Conservation (phyloP, 2,888 invertebrate genomes). For the Hymenopus coronatus region DNA sequence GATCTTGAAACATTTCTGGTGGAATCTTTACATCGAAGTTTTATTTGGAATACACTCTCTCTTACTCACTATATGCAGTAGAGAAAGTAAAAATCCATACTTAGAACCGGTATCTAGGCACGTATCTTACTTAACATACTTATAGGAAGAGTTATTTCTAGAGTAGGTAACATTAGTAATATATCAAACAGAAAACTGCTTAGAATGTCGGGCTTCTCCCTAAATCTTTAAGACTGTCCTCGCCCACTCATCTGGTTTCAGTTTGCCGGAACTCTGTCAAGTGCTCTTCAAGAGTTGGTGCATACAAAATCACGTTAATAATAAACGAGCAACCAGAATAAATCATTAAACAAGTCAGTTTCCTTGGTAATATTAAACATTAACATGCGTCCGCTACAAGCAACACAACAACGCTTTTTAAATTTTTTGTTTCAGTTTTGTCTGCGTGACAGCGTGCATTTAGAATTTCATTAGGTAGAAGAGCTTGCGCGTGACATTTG, state of each 20-base stretch:
- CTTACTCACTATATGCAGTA: too few species aligned
- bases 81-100: too few species aligned
- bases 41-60: too few species aligned
- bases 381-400: not conserved
- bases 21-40: too few species aligned
- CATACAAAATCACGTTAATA: not conserved
- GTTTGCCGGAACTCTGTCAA: not conserved
- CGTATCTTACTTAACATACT: too few species aligned
- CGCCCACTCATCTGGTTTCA: not conserved
- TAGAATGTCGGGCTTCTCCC: not conserved
- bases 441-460: not conserved
- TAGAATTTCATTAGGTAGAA: not conserved
- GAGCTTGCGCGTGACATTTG: not conserved
- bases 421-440: not conserved
- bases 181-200: not conserved
- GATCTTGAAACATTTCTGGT: too few species aligned
- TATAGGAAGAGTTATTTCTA: too few species aligned
- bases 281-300: not conserved
- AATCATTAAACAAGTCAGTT: not conserved
- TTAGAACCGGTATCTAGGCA: too few species aligned
- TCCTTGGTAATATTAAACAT: not conserved
- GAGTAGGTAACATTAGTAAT: too few species aligned
- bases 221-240: not conserved
- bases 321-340: not conserved
- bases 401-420: not conserved